phyloP scores from a whole-genome alignment of 2,797 vertebrate species.

The Perodicticus potto region DNA sequence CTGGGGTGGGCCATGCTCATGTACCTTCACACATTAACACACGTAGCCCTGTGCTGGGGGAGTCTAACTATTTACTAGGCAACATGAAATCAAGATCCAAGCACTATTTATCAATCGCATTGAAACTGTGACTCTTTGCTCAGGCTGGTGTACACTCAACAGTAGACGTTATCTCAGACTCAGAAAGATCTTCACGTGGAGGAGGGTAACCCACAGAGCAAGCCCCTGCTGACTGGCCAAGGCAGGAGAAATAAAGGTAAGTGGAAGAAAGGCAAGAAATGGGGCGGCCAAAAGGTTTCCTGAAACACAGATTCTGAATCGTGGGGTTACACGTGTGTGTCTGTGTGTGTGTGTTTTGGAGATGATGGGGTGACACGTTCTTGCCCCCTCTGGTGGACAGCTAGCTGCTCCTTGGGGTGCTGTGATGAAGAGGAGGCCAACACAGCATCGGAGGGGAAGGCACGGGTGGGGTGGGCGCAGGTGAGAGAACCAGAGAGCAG shows the following conservation, averaged over 20 bases:
- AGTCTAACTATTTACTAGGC: not conserved
- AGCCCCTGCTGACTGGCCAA: too few relatives aligned
- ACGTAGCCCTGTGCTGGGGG: not conserved
- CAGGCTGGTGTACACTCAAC: not conserved
- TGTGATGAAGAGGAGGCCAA: too few relatives aligned
- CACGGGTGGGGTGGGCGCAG: fast-evolving
- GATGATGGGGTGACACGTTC: fast-evolving
- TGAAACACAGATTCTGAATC: not conserved
- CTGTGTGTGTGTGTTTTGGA: too few relatives aligned
- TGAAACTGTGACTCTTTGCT: not conserved
- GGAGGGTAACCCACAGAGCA: not conserved
- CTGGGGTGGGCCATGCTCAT: too few relatives aligned
- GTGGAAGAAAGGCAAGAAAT: not conserved
- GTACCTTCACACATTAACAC: not conserved
- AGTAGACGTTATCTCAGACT: not conserved
- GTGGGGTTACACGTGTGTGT: fast-evolving
- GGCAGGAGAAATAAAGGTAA: not conserved
- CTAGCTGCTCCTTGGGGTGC: not conserved
- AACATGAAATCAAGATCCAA: too few relatives aligned
- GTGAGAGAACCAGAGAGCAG: fast-evolving
- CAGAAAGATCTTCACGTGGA: not conserved
- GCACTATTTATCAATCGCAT: not conserved
- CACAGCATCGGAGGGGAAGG: fast-evolving
- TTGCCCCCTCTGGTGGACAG: not conserved
- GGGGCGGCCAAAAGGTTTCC: not conserved